Base-by-base conservation (phyloP, 2,888 invertebrate genomes). In the Rhodophaea formosa region DNA sequence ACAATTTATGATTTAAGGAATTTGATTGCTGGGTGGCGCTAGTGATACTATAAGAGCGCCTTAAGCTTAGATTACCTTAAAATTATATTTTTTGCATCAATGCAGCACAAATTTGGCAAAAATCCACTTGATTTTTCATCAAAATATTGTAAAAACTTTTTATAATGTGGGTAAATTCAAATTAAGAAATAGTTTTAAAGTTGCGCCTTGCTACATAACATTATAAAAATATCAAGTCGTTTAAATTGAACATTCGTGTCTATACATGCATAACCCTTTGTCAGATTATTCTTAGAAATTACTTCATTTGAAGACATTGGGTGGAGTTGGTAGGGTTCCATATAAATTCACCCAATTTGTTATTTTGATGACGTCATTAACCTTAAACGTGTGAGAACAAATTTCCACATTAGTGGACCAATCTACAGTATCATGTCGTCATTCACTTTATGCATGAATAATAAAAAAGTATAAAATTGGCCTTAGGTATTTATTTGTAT, bases 231-330 rank as follows among this genome's bases (percentile, higher is more conserved):
- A 10, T 8, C 8, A n/a, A 1, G 10, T 8, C 0, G 7, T 14
- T 15, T 5, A 32, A 15, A 30, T 49, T 14, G 30, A 53, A 43
- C 29, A 42, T 43, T 29, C 43, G n/a, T 17, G 17, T 65, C 64
- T 65, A 57, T 63, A 59, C 53, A 53, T 62, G 62, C 42, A 39
- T 61, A 54, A 45, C 51, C 72, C 72, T 72, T 64, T 69, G 63
- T 62, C 59, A 71, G 74, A 79, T 81, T 79, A 82, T 82, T 81
- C 80, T 81, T 79, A 80, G 79, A 77, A 81, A 82, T 83, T 81
- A 82, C 82, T 82, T 80, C 79, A 80, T 80, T 82, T 81, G 72
- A 79, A 81, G 82, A 80, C 81, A 78, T 77, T 79, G 78, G 81
- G 80, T 64, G 74, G 76, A 74, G 79, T 79, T 79, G 74, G 76